Evolutionary conservation across 2,888 invertebrate genomes (phyloP).

Genomic region (Drosophila trichaetosa): DNA sequence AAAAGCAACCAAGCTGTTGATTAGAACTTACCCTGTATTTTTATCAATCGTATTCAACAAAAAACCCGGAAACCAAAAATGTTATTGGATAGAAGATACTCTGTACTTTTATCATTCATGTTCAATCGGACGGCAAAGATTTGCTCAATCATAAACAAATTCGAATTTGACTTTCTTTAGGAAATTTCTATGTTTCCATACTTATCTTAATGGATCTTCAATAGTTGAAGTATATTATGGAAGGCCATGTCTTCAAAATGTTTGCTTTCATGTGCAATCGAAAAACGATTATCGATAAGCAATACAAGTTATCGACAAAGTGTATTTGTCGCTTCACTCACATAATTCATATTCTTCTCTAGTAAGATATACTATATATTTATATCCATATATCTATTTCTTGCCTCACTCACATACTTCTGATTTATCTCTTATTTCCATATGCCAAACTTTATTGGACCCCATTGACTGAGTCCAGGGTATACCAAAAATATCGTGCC

Average conservation of each 20-base stretch:
- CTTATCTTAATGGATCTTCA: neutral
- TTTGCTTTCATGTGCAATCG: neutral
- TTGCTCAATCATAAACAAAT: neutral
- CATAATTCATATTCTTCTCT: neutral
- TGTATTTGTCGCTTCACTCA: neutral
- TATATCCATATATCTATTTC: neutral
- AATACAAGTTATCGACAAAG: neutral
- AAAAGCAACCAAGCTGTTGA: neutral
- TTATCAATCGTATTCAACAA: neutral
- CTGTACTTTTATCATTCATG: neutral
- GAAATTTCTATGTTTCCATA: neutral
- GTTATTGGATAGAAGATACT: neutral
- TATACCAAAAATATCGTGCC: constrained; percentile 46
- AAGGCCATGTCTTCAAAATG: neutral
- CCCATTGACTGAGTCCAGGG: neutral
- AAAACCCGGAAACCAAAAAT: neutral
- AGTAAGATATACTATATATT: neutral
- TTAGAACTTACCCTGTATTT: neutral
- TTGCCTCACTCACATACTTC: neutral
- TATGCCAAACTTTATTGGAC: neutral
- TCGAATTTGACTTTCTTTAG: neutral
- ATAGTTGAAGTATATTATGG: neutral
- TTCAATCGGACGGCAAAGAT: neutral
- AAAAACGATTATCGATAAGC: neutral
- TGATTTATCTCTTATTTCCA: neutral